A percentile compares a stretch with the other conserved stretches of the same genome.
These are phyloP conservation scores for Silurus glanis DNA, from an alignment of 2,113 vertebrate genomes.

Conservation along the genomic window DNA sequence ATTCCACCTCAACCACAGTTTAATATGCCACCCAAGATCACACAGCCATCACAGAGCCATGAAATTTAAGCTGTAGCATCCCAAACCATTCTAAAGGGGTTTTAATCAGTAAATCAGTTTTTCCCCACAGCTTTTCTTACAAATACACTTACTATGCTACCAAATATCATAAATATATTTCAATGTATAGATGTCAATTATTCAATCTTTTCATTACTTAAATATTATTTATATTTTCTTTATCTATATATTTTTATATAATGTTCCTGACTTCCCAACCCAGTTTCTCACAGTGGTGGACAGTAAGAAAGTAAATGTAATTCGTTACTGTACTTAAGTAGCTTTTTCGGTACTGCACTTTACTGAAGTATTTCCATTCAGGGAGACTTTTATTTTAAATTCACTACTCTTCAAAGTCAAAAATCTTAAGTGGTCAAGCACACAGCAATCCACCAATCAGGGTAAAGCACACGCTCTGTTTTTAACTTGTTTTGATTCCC, in stretches of 20 bases:
- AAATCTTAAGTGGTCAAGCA: too few relatives aligned
- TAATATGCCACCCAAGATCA: constrained; percentile 27
- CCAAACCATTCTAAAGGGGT: background rate
- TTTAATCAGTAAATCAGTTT: background rate
- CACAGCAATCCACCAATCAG: too few relatives aligned
- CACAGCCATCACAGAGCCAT: constrained; percentile 2
- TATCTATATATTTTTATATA: background rate
- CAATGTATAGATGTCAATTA: constrained; percentile 1
- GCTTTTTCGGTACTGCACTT: too few relatives aligned
- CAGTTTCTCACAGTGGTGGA: background rate
- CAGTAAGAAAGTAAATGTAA: too few relatives aligned
- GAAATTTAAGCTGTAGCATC: constrained; percentile 28
- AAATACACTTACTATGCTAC: background rate
- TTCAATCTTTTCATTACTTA: background rate
- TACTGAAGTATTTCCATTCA: too few relatives aligned
- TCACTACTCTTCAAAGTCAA: too few relatives aligned
- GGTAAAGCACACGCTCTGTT: too few relatives aligned
- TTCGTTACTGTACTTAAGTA: too few relatives aligned
- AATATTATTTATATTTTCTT: background rate
- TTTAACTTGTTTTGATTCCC: too few relatives aligned
- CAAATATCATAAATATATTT: too few relatives aligned
- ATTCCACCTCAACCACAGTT: constrained; percentile 45
- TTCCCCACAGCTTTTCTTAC: background rate
- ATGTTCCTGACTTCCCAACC: background rate
- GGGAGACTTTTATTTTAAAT: too few relatives aligned